Base-by-base conservation (phyloP, 2,888 invertebrate genomes). In the Caenorhabditis afra region DNA sequence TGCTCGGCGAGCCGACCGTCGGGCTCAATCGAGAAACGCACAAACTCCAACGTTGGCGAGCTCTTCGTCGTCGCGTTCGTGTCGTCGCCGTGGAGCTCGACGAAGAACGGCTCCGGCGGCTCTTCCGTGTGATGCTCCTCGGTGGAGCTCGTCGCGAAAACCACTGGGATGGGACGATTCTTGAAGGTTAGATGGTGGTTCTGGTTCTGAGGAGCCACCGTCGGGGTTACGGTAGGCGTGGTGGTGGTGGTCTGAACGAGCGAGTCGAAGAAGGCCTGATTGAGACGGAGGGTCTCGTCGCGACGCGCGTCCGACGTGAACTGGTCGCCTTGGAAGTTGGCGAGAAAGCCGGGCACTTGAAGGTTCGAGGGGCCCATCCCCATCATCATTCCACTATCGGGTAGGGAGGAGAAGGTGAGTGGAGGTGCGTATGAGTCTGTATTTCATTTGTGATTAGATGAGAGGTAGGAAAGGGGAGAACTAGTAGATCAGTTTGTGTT, bases 231-330 rank as follows among this genome's bases (percentile, higher is more conserved):
- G 3, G 49, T 3, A 18, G 16, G 14, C 18, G 22, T 14, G 18
- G 35, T 8, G 47, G 23, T 18, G 14, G 55, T n/a, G 20, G 47
- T 16, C 39, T 67, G 57, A 8, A 70, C 71, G 7, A 81, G 64
- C 16, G 74, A 67, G 47, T 81, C 74, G 35, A 83, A 78, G 59
- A 80, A 83, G 5, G 53, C 59, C 12, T 68, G 71, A 62, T 84
- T 84, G 11, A 84, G 64, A 3, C 68, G 65, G 22, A 68, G 65
- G 1, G 84, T 84, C 18, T 76, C 76, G 18, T 67, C 49, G 12
- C 52, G 49, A 20, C 74, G 50, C 8, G 62, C 16, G 35, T 65
- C 45, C 14, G 66, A 55, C 0, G 75, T 64, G 70, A 70, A 81
- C 18, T 29, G 37, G 44, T 81, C 79, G 37, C 76, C 73, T 57